Evolutionary conservation across 2,113 vertebrate species (phyloP).

Genomic region (Lethenteron camtschaticum): DNA sequence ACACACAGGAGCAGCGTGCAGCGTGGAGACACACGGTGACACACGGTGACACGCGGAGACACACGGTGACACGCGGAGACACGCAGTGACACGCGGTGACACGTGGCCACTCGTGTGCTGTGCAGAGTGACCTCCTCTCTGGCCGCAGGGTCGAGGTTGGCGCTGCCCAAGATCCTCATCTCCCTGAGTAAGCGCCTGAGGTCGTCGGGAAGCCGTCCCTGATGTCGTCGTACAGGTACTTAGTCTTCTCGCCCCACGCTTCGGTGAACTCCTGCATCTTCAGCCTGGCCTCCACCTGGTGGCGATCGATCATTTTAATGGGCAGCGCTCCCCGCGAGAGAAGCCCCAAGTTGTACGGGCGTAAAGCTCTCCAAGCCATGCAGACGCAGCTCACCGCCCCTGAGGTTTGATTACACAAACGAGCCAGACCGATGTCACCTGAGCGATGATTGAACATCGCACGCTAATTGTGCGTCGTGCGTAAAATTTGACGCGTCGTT

Average conservation of each 20-base stretch:
- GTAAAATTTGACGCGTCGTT: no score
- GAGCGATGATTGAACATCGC: no score
- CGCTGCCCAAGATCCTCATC: slow-evolving; percentile 40
- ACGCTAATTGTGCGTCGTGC: no score
- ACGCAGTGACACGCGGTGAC: no score
- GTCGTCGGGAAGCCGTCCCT: slow-evolving; percentile 22
- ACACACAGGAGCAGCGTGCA: no score
- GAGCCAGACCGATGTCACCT: no score
- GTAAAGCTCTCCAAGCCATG: no score
- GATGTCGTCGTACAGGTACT: slow-evolving; percentile 18
- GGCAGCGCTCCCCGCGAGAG: neutral
- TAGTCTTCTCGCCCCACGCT: slow-evolving; percentile 56
- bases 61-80: no score
- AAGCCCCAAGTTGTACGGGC: neutral
- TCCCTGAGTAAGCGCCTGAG: slow-evolving; percentile 34
- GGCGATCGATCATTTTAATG: slow-evolving; percentile 7
- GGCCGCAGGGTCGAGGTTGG: slow-evolving; percentile 34
- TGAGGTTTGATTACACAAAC: no score
- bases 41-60: neutral
- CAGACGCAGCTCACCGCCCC: no score
- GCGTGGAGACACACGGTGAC: no score
- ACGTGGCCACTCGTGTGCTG: neutral
- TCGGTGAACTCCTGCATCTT: slow-evolving; percentile 44
- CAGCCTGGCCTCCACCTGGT: slow-evolving; percentile 27
- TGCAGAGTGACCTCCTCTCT: slow-evolving; percentile 33